Percentiles rank a stretch among this genome's conserved stretches.
These are phyloP conservation scores for Drosophila nigrodunni DNA, from an alignment of 1,140 invertebrate genomes.

Conservation along the genomic window DNA sequence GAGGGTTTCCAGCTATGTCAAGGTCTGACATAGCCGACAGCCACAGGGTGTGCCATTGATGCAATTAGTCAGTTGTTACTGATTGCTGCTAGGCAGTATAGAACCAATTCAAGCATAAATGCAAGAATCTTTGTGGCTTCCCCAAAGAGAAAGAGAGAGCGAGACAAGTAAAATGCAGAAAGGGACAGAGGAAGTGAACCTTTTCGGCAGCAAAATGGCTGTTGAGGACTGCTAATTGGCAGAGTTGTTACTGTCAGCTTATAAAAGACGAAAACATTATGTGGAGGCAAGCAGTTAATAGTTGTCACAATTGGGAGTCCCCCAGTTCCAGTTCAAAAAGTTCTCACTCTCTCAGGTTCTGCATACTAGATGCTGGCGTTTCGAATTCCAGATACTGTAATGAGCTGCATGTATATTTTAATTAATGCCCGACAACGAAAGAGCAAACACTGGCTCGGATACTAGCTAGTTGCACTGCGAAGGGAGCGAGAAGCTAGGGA, in stretches of 20 bases:
- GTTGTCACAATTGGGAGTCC: background rate
- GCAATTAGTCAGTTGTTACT: background rate
- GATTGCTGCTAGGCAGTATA: background rate
- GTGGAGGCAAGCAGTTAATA: background rate
- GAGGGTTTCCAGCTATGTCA: too few relatives aligned
- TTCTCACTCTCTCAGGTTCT: too few relatives aligned
- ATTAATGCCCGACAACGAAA: constrained; percentile 37
- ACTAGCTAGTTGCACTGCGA: constrained; percentile 24
- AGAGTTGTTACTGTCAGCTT: background rate
- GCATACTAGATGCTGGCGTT: background rate
- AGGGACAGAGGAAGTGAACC: background rate
- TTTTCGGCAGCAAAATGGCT: background rate
- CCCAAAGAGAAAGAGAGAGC: background rate
- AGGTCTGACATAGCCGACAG: too few relatives aligned
- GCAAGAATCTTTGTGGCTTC: background rate
- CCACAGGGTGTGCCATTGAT: background rate
- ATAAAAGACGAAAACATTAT: background rate
- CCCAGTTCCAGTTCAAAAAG: too few relatives aligned
- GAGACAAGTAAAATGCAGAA: too few relatives aligned
- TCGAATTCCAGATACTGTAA: constrained; percentile 4
- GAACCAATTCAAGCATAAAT: constrained; percentile 7
- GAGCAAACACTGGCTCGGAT: constrained; percentile 7
- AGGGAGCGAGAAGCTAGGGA: background rate
- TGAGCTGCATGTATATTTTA: constrained; percentile 39
- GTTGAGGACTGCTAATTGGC: constrained; percentile 15